These are phyloP conservation scores for Caenorhabditis virilis DNA, from an alignment of 2,888 invertebrate genomes.

Conservation along the genomic window DNA sequence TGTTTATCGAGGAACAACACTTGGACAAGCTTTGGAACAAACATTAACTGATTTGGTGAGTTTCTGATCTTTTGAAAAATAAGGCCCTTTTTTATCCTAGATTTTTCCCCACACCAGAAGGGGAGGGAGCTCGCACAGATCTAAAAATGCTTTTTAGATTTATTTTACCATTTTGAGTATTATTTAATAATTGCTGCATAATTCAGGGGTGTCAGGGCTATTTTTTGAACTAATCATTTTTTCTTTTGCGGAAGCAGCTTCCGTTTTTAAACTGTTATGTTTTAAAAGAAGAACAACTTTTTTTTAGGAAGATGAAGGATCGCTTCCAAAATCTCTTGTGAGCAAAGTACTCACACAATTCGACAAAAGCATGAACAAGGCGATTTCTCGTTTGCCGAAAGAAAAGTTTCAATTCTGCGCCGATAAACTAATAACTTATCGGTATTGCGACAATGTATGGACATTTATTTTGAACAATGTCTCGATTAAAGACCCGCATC, in stretches of 20 bases:
- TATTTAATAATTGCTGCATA: no score
- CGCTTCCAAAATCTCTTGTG: constrained; percentile 19
- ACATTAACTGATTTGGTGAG: constrained; percentile 89
- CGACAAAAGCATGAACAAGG: constrained; percentile 93
- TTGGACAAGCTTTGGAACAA: constrained; percentile 95
- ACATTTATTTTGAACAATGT: constrained; percentile 98
- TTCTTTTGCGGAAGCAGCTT: no score
- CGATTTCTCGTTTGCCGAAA: constrained; percentile 84
- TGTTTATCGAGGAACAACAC: constrained; percentile 92
- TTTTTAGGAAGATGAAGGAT: constrained; percentile 32
- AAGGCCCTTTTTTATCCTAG: no score
- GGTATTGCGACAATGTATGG: constrained; percentile 99
- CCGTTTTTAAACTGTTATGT: no score
- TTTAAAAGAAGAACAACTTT: neutral
- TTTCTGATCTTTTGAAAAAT: neutral
- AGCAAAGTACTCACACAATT: constrained; percentile 88
- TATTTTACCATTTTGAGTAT: no score
- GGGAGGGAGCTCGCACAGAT: no score
- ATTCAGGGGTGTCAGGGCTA: no score
- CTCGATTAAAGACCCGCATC: constrained; percentile 77
- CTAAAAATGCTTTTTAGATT: no score
- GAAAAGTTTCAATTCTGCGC: constrained; percentile 92
- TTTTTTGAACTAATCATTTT: neutral
- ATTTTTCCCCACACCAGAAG: no score
- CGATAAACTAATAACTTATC: constrained; percentile 70